A percentile compares a stretch with the other conserved stretches of the same genome.
Conservation (phyloP, 2,797 vertebrate genomes). For the Sebastes baramenuke region DNA sequence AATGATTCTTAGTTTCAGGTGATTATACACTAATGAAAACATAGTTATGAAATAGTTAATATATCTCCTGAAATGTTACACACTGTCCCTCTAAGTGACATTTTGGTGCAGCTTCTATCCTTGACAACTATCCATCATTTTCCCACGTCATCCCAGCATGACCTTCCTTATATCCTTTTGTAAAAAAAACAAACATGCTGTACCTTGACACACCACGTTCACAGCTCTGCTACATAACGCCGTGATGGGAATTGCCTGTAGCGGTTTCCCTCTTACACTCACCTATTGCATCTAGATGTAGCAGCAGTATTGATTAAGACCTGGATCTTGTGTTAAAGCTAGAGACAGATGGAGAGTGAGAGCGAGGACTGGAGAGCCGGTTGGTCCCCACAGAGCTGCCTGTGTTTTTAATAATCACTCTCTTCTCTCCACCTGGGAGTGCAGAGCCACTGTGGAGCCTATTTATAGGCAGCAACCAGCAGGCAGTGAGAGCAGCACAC, state of each 20-base stretch:
- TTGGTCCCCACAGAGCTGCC: slow-evolving; percentile 60
- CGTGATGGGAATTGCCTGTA: background rate
- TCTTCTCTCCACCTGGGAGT: slow-evolving; percentile 71
- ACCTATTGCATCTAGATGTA: background rate
- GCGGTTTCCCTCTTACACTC: background rate
- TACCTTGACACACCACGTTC: background rate
- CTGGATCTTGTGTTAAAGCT: slow-evolving; percentile 40
- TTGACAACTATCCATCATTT: background rate
- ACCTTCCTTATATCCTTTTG: slow-evolving; percentile 16
- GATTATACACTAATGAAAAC: no score
- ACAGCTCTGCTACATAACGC: background rate
- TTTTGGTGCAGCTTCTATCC: background rate
- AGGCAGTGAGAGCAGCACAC: slow-evolving; percentile 54
- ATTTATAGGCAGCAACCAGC: slow-evolving; percentile 71
- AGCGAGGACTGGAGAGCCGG: slow-evolving; percentile 29
- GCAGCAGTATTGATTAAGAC: slow-evolving; percentile 47
- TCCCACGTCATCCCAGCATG: background rate
- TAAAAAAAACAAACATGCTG: background rate
- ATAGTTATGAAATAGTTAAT: no score
- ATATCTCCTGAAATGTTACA: no score
- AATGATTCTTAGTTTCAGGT: no score
- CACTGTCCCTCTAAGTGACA: background rate
- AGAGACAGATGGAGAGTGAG: slow-evolving; percentile 59
- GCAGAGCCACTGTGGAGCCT: slow-evolving; percentile 53
- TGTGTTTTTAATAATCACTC: slow-evolving; percentile 81